phyloP scores from a whole-genome alignment of 2,888 invertebrate genomes.

The Acrobasis suavella region DNA sequence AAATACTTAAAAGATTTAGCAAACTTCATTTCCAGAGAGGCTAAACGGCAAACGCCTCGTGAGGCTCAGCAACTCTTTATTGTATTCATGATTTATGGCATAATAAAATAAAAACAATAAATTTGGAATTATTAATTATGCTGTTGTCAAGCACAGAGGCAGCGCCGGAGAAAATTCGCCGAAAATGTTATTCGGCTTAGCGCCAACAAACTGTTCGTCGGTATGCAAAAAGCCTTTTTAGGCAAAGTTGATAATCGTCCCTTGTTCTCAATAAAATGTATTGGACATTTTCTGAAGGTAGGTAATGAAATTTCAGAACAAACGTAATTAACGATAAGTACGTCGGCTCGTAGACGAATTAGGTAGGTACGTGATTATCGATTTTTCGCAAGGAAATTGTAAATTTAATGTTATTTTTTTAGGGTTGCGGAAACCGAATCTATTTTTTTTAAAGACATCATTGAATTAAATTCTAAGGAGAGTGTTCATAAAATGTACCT shows the following conservation, averaged over 20 bases:
- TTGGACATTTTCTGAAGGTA: conserved; percentile 8
- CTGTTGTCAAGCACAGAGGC: conserved; percentile 16
- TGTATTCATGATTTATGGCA: conserved; percentile 19
- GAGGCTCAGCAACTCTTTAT: conserved; percentile 15
- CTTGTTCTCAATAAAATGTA: conserved; percentile 14
- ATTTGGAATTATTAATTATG: conserved; percentile 21
- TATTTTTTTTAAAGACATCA: too few relatives aligned
- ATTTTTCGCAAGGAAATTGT: not conserved
- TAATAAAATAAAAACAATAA: conserved; percentile 21
- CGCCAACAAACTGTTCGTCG: conserved; percentile 3
- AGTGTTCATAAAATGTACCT: too few relatives aligned
- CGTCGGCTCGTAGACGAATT: not conserved
- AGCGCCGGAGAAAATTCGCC: conserved; percentile 13
- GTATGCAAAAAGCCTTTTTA: conserved; percentile 8
- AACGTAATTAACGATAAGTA: not conserved
- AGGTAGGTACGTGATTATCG: not conserved
- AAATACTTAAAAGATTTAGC: conserved; percentile 12
- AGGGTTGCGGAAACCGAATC: too few relatives aligned
- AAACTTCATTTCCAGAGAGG: conserved; percentile 8
- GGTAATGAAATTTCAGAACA: not conserved
- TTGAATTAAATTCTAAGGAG: too few relatives aligned
- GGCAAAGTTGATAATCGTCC: conserved; percentile 17
- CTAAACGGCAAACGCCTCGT: not conserved
- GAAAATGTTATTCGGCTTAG: conserved; percentile 16
- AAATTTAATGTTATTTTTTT: too few relatives aligned